Evolutionary conservation across 2,888 invertebrate genomes (phyloP), one percentile per base, ranked within the genome.

Genomic region (Nomada goodeniana): DNA sequence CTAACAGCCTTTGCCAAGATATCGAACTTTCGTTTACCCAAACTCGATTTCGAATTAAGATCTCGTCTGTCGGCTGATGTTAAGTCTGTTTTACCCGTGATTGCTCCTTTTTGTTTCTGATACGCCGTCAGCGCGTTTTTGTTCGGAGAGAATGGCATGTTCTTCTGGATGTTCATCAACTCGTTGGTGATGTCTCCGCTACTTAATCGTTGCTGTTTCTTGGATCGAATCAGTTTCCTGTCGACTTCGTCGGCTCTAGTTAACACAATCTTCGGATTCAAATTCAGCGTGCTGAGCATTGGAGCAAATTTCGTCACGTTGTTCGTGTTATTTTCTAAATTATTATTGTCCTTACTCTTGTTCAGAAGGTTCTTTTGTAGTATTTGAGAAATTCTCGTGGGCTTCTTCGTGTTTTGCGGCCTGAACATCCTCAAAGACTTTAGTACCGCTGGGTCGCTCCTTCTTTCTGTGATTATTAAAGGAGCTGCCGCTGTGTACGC

Each of bases 401-500:
- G 90, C 60, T 91, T 92, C 76, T 92, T 93, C 10, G 90, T 76
- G 67, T 91, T 93, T 10, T 93, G 92, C 3, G 94, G 94, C 86
- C 95, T 92, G 84, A 95, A 95, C 94, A 95, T 95, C 78, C 95
- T 90, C 60, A 95, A 89, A 5, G 94, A 94, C 90, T 95, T 95
- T 3, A 95, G 90, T 9, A 95, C 95, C 20, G 94, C 94, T 1
- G 95, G 95, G 89, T 95, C 95, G 82, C 95, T 94, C 5, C 92
- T 90, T 75, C 93, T 94, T 64, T 93, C 93, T n/a, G 93, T 90
- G 47, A 93, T 92, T 26, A 93, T 91, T 0, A 93, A 81, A 0
- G 91, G 93, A 1, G 93, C 92, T 0, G 93, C 91, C 0, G 93
- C 90, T 1, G 93, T 92, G 59, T 92, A 93, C 0, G 91, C 88